Evolutionary conservation across 1,140 invertebrate genomes (phyloP), one percentile per base, ranked within the genome.

Genomic region (Uloborus diversus): DNA sequence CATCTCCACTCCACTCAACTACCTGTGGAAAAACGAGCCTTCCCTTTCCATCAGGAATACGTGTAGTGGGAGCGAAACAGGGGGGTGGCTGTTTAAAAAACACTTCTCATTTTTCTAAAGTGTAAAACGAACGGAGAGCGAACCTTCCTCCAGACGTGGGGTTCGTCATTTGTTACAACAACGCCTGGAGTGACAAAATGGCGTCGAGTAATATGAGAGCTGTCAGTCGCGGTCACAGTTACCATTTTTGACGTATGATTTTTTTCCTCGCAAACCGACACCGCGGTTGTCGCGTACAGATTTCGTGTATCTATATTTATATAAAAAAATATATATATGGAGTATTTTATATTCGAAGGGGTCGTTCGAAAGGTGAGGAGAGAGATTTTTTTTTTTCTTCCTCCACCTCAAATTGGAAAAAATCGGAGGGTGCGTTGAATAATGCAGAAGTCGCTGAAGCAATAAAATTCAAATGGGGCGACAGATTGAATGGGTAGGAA

Each of bases 401-500:
- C n/a, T n/a, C n/a, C 3, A 47, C 20, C 23, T 23, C 28, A 64
- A 75, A 64, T 75, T 75, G 56, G 59, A 51, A 64, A 56, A 28
- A 37, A 56, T 27, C 37, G 35, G 42, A 53, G 35, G n/a, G 69
- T 61, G 59, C 23, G 71, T 64, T 75, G 71, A 75, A 75, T 75
- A 64, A 75, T 75, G 71, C 71, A 75, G 71, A 64, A 75, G 57
- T 64, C 33, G 59, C 7, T 30, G 42, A 57, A 64, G 51, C 71
- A 75, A 75, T 75, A 75, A 75, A 75, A 75, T 75, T 75, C 71
- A 75, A 75, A 75, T 75, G 62, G 59, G 69, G 25, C 28, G 17
- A 9, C 37, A 42, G 17, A 17, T 42, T n/a, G n/a, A n/a, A n/a
- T n/a, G n/a, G n/a, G n/a, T n/a, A n/a, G n/a, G n/a, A n/a, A n/a